Conservation (phyloP, 2,888 invertebrate species). For the Bimastos eiseni region DNA sequence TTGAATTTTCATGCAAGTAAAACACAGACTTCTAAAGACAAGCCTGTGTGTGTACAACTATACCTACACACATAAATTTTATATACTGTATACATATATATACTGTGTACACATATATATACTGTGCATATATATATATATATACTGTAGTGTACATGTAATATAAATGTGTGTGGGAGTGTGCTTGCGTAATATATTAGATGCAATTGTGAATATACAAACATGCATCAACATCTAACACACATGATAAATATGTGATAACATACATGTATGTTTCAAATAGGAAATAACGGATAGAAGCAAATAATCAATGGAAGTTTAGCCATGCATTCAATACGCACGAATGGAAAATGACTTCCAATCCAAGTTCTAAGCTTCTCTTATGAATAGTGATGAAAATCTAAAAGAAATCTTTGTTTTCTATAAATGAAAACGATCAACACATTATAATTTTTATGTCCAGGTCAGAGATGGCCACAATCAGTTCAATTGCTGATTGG, state of each 20-base stretch:
- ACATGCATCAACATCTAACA: not conserved
- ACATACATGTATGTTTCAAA: not conserved
- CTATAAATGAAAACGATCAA: not conserved
- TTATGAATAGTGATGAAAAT: constrained; percentile 5
- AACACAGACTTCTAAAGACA: not conserved
- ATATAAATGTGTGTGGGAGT: no score
- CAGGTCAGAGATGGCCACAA: no score
- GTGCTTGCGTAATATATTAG: not conserved
- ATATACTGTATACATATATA: not conserved
- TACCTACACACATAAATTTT: no score
- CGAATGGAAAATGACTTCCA: not conserved
- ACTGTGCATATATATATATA: no score
- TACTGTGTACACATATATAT: no score
- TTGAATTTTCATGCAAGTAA: not conserved
- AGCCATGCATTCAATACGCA: not conserved
- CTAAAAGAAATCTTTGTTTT: not conserved
- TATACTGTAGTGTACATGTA: no score
- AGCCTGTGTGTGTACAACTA: not conserved
- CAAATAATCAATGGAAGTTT: not conserved
- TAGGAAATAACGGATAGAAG: not conserved
- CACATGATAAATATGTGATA: not conserved
- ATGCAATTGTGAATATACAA: not conserved
- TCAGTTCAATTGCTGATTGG: no score
- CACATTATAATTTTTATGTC: no score
- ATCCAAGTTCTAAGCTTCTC: not conserved